phyloP scores from a whole-genome alignment of 1,140 invertebrate genomes.

The Brachionus plicatilis region DNA sequence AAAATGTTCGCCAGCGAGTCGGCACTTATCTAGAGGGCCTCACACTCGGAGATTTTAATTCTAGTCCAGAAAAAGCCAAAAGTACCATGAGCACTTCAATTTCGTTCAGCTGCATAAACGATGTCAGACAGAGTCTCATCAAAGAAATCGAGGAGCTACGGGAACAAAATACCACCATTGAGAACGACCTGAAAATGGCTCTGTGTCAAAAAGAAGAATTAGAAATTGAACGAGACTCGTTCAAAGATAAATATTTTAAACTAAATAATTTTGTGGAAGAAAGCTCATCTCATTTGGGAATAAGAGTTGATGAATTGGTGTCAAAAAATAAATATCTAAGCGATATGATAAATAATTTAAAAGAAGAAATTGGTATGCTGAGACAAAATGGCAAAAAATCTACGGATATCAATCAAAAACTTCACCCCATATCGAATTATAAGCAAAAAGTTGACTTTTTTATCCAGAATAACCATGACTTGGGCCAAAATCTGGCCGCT shows the following conservation, averaged over 20 bases:
- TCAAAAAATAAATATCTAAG: constrained; percentile 28
- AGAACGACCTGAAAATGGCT: constrained; percentile 13
- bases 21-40: constrained; percentile 5
- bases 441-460: not conserved
- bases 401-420: not conserved
- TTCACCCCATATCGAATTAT: not conserved
- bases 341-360: not conserved
- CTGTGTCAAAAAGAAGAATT: constrained; percentile 33
- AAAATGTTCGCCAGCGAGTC: constrained; percentile 12
- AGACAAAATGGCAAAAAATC: not conserved
- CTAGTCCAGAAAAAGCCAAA: not conserved
- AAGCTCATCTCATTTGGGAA: not conserved
- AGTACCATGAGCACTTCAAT: not conserved
- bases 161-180: constrained; percentile 5
- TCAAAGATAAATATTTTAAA: constrained; percentile 16
- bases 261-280: not conserved
- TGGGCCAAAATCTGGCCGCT: not conserved
- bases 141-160: constrained; percentile 18
- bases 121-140: not conserved
- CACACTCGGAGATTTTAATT: not conserved
- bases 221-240: constrained; percentile 34
- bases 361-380: constrained; percentile 1
- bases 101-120: not conserved
- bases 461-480: not conserved
- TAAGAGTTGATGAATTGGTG: constrained; percentile 9